These are phyloP conservation scores for Thymelicus sylvestris DNA, from an alignment of 2,888 invertebrate species.

Conservation along the genomic window DNA sequence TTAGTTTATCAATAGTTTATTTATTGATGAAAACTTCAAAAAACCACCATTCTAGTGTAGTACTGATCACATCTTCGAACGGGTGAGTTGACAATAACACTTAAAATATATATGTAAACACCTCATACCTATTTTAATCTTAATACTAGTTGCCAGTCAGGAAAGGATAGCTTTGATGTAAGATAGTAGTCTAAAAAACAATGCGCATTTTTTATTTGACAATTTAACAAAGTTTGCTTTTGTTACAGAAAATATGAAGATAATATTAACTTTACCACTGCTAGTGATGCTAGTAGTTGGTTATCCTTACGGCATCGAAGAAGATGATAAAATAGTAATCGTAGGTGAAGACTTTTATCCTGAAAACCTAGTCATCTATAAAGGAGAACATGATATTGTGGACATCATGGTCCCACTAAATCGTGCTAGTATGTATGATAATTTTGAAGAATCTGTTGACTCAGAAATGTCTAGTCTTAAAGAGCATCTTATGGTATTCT, in stretches of 20 bases:
- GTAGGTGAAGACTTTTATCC: constrained; percentile 51
- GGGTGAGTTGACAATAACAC: neutral
- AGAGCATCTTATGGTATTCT: constrained; percentile 47
- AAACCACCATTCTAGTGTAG: neutral
- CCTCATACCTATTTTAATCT: no score
- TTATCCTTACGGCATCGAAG: constrained; percentile 30
- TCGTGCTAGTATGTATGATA: constrained; percentile 51
- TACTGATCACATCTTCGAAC: neutral
- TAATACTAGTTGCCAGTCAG: no score
- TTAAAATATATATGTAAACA: no score
- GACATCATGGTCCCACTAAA: constrained; percentile 55
- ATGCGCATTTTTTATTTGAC: no score
- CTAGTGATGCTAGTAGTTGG: neutral
- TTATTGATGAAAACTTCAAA: neutral
- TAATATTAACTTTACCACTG: neutral
- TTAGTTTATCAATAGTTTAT: neutral
- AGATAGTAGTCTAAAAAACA: no score
- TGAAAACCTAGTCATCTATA: constrained; percentile 47
- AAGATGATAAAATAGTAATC: constrained; percentile 43
- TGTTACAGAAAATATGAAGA: constrained; percentile 9
- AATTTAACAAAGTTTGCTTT: neutral
- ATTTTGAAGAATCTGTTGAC: constrained; percentile 33
- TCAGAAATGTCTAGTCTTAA: constrained; percentile 27
- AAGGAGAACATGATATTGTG: constrained; percentile 53
- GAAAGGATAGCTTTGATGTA: no score